Conservation (phyloP, 2,113 vertebrate species). For the Jacana jacana region DNA sequence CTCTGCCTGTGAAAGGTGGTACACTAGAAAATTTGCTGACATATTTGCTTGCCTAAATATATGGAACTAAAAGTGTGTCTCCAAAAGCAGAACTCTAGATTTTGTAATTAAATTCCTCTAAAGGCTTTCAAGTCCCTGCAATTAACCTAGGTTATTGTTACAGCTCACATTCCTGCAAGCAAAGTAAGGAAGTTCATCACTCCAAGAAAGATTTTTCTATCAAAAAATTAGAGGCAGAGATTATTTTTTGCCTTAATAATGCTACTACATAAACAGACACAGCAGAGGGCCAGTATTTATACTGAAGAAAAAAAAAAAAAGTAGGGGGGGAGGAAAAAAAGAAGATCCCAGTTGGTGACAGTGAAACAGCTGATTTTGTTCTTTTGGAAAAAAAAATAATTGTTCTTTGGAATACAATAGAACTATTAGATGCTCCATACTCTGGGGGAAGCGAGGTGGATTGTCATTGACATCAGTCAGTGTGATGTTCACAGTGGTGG, state of each 20-base stretch:
- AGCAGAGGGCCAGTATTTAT: background rate
- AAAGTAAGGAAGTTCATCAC: background rate
- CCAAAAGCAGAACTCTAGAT: background rate
- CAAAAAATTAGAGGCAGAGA: background rate
- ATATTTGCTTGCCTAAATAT: background rate
- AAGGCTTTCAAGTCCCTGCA: background rate
- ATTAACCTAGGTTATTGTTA: background rate
- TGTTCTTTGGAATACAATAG: background rate
- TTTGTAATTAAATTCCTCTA: background rate
- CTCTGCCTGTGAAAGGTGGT: background rate
- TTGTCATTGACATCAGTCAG: slow-evolving; percentile 95
- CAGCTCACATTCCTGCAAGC: background rate
- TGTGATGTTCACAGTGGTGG: slow-evolving; percentile 93
- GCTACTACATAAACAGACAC: background rate
- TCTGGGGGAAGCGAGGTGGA: slow-evolving; percentile 94
- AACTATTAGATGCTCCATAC: slow-evolving; percentile 74
- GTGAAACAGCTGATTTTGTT: background rate
- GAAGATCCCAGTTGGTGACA: background rate
- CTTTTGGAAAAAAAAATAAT: background rate
- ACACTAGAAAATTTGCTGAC: background rate
- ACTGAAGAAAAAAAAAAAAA: background rate
- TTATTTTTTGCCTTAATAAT: background rate
- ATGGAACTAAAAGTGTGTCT: background rate
- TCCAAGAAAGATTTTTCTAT: background rate
- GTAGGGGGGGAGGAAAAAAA: background rate